phyloP scores from a whole-genome alignment of 2,888 invertebrate species.

The Rotaria magnacalcarata region DNA sequence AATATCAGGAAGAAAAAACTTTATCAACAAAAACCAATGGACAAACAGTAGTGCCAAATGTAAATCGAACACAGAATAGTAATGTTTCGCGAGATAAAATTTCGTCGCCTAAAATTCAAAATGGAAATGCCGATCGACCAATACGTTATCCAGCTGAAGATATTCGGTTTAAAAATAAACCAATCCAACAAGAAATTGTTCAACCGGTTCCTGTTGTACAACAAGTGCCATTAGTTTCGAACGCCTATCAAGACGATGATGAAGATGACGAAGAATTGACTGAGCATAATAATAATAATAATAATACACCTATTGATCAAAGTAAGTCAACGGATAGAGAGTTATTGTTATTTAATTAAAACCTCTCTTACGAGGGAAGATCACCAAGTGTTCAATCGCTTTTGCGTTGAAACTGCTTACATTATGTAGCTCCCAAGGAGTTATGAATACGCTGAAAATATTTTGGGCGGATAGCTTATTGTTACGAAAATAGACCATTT shows the following conservation, averaged over 20 bases:
- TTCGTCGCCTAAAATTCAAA: neutral
- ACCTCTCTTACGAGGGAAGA: too few relatives aligned
- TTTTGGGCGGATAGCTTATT: too few relatives aligned
- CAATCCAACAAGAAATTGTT: neutral
- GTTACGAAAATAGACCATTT: too few relatives aligned
- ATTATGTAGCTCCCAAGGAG: too few relatives aligned
- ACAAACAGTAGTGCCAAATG: neutral
- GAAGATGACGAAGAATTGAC: neutral
- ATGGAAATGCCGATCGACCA: neutral
- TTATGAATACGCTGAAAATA: too few relatives aligned
- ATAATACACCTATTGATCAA: neutral
- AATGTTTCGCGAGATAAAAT: neutral
- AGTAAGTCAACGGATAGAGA: neutral
- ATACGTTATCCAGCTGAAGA: neutral
- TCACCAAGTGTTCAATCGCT: too few relatives aligned
- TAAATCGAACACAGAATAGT: neutral
- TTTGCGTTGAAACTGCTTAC: too few relatives aligned
- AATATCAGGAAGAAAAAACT: conserved; percentile 1
- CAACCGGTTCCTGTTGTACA: neutral
- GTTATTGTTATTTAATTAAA: too few relatives aligned
- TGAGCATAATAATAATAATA: neutral
- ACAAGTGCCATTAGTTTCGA: neutral
- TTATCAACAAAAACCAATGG: neutral
- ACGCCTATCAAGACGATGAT: neutral
- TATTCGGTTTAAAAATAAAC: conserved; percentile 11